Conservation (phyloP, 2,113 vertebrate genomes). For the Crotalus helleri region DNA sequence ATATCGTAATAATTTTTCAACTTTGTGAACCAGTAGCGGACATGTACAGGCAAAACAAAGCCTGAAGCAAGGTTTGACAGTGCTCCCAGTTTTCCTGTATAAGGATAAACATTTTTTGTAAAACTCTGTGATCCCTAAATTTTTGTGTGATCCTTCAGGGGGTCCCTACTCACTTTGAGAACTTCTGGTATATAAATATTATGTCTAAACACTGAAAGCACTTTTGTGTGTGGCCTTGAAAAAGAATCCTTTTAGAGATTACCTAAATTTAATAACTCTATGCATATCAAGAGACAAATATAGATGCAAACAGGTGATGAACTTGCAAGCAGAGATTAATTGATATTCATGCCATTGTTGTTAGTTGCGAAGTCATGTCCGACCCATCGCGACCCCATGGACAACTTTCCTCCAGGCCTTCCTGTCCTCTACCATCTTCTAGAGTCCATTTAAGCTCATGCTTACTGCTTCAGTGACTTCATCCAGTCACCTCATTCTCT, state of each 20-base stretch:
- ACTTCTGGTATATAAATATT: background rate
- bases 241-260: slow-evolving; percentile 44
- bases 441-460: no score
- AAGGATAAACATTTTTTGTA: background rate
- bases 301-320: slow-evolving; percentile 50
- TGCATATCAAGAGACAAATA: slow-evolving; percentile 63
- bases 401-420: no score
- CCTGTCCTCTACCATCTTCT: no score
- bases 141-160: background rate
- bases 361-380: no score
- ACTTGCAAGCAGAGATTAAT: slow-evolving; percentile 68
- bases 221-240: slow-evolving; percentile 6
- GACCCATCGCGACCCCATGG: no score
- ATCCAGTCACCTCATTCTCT: no score
- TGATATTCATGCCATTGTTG: slow-evolving; percentile 57
- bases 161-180: background rate
- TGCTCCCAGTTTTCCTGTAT: background rate
- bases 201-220: background rate
- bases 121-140: background rate
- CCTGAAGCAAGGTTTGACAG: background rate
- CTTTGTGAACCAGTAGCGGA: background rate
- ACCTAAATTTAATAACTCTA: slow-evolving; percentile 62
- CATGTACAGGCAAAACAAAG: background rate
- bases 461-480: no score
- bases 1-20: background rate